Evolutionary conservation across 2,888 invertebrate species (phyloP).

Genomic region (Adineta ricciae): DNA sequence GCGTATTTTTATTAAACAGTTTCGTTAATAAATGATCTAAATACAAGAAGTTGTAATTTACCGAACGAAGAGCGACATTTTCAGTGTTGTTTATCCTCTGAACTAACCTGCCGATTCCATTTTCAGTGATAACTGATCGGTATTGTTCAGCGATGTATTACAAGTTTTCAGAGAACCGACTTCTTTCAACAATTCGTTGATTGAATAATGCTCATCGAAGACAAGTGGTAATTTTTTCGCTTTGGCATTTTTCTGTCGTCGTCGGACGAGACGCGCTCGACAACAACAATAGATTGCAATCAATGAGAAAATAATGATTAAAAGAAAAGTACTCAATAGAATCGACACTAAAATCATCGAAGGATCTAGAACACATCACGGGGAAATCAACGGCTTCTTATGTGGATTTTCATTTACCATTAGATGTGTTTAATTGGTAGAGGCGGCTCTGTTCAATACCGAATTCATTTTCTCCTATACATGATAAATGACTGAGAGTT

Average conservation of each 20-base stretch:
- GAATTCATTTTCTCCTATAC: slow-evolving; percentile 11
- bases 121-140: neutral
- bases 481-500: neutral
- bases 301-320: neutral
- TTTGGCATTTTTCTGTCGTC: neutral
- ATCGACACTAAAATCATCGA: neutral
- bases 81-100: no score
- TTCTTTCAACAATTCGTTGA: slow-evolving; percentile 4
- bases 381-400: no score
- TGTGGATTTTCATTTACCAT: neutral
- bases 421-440: neutral
- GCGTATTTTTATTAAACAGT: neutral
- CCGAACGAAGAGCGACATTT: no score
- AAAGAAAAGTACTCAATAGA: neutral
- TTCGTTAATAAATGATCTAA: neutral
- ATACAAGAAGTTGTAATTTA: no score
- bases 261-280: neutral
- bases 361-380: neutral
- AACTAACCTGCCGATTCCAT: neutral
- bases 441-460: neutral
- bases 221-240: slow-evolving; percentile 1
- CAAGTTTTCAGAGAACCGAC: neutral
- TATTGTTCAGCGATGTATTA: neutral
- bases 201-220: slow-evolving; percentile 14
- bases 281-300: neutral